Evolutionary conservation across 1,140 invertebrate species (phyloP).

Genomic region (Atta texana): DNA sequence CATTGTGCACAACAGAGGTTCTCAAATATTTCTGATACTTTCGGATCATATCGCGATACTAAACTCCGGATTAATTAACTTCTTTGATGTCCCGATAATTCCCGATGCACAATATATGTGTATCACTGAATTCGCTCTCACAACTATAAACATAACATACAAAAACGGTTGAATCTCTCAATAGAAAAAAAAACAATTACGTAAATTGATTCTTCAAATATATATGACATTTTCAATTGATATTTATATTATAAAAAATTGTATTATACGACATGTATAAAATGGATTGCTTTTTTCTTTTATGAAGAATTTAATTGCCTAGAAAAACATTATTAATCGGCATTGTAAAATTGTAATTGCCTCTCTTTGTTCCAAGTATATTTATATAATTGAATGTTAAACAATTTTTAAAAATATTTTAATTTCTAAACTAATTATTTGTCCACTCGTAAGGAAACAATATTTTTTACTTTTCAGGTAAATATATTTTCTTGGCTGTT

Average conservation of each 20-base stretch:
- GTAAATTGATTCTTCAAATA: neutral
- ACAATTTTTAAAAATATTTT: neutral
- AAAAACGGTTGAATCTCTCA: neutral
- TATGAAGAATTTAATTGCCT: neutral
- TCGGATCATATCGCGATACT: neutral
- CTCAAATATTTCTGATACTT: constrained; percentile 68
- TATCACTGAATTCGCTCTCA: neutral
- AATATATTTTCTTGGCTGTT: neutral
- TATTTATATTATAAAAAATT: constrained; percentile 2
- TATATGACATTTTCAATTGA: neutral
- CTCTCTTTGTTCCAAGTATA: neutral
- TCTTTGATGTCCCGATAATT: neutral
- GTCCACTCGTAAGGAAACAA: neutral
- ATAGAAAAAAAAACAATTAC: neutral
- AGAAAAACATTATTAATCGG: neutral
- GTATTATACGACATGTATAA: constrained; percentile 2
- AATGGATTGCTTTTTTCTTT: neutral
- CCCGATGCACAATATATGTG: neutral
- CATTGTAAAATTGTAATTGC: neutral
- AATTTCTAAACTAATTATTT: neutral
- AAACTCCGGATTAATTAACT: neutral
- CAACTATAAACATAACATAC: neutral
- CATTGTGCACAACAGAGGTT: constrained; percentile 79
- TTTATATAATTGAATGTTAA: neutral
- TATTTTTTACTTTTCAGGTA: neutral